phyloP scores from a whole-genome alignment of 1,140 invertebrate genomes.

The Atta texana region DNA sequence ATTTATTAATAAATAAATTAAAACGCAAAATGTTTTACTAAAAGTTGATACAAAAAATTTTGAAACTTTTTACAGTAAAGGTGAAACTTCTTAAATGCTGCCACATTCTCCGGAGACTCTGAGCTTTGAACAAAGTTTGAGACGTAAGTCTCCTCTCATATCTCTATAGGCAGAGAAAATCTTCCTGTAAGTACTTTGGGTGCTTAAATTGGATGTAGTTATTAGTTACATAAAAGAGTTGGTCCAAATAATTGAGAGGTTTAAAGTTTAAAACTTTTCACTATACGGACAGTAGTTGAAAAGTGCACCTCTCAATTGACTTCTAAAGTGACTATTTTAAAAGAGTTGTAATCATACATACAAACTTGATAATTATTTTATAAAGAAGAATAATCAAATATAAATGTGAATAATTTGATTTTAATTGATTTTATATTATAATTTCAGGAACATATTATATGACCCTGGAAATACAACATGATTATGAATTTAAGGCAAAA shows the following conservation, averaged over 20 bases:
- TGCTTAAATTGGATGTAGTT: conserved; percentile 22
- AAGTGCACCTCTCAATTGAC: background rate
- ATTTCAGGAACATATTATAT: background rate
- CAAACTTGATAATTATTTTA: background rate
- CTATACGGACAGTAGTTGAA: background rate
- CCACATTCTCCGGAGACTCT: conserved; percentile 8
- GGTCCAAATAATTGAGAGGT: conserved; percentile 28
- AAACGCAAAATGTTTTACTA: background rate
- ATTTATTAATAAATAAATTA: conserved; percentile 2
- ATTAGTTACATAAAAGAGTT: conserved; percentile 40
- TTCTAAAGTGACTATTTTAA: background rate
- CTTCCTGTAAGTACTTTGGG: background rate
- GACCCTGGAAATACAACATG: background rate
- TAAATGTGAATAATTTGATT: background rate
- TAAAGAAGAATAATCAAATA: background rate
- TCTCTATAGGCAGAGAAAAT: conserved; percentile 19
- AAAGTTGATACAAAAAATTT: conserved; percentile 1
- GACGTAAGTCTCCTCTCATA: background rate
- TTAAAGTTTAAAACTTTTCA: conserved; percentile 23
- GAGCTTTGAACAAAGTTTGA: conserved; percentile 36
- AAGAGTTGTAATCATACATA: background rate
- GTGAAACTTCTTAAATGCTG: background rate
- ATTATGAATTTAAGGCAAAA: conserved; percentile 45
- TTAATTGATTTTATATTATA: background rate
- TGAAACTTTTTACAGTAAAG: background rate